Evolutionary conservation across 2,888 invertebrate genomes (phyloP).

Genomic region (Stegophylla sp.): DNA sequence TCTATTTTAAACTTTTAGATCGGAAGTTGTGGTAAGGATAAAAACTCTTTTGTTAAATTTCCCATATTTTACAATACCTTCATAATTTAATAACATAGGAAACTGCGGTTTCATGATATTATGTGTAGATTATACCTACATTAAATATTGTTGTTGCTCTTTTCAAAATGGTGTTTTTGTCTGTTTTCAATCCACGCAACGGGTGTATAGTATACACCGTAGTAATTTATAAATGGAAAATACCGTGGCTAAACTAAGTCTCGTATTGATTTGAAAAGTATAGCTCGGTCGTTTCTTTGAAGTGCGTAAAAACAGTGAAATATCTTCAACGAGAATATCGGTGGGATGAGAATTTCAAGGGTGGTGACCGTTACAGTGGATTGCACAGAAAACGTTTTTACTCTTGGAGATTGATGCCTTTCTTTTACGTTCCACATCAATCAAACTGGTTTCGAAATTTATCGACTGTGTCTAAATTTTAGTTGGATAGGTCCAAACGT

Average conservation of each 20-base stretch:
- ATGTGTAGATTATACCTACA: background rate
- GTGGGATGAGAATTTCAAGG: slow-evolving; percentile 22
- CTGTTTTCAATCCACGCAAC: background rate
- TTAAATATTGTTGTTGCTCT: background rate
- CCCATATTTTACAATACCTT: background rate
- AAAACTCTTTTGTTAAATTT: background rate
- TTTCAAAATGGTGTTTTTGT: background rate
- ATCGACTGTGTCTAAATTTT: slow-evolving; percentile 50
- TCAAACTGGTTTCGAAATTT: slow-evolving; percentile 52
- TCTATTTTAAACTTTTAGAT: background rate
- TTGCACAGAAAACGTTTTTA: slow-evolving; percentile 54
- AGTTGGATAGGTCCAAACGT: slow-evolving; percentile 4
- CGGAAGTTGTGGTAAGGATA: background rate
- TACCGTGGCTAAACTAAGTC: background rate
- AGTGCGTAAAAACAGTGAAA: slow-evolving; percentile 23
- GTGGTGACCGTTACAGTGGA: slow-evolving; percentile 48
- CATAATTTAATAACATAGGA: background rate
- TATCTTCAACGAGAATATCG: slow-evolving; percentile 14
- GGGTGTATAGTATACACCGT: too few species aligned
- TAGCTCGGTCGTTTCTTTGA: slow-evolving; percentile 27
- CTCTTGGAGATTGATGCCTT: slow-evolving; percentile 48
- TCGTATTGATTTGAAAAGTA: slow-evolving; percentile 18
- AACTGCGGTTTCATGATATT: background rate
- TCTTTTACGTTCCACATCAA: slow-evolving; percentile 51
- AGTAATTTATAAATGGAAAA: background rate